Evolutionary conservation across 1,140 invertebrate species (phyloP), one percentile per base, ranked within the genome.

Genomic region (Batillaria attramentaria): DNA sequence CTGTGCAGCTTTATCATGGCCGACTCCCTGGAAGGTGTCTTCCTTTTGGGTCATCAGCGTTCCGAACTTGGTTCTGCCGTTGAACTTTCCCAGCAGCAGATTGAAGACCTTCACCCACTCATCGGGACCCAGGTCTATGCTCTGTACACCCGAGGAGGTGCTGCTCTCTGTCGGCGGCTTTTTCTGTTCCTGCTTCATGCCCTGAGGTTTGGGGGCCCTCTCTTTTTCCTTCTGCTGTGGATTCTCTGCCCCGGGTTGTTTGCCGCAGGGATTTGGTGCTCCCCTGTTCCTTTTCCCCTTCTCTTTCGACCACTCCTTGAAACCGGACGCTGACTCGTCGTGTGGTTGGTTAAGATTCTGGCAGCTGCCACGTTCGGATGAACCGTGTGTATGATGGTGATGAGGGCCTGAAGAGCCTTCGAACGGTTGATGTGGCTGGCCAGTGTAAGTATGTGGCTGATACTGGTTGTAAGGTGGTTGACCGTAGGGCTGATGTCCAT

Each of bases 41-140:
- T 42, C 70, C 20, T 72, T 72, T 43, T 72, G 42, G n/a, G 70
- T 50, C 42, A 72, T n/a, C 10, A 72, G 43, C 24, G 70, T 72
- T n/a, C 70, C 70, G 18, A 72, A 39, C 28, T 72, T 72, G 42
- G 70, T 72, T 39, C 42, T 24, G 5, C 70, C 70, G 0, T 72
- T 31, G 46, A 72, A 72, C 46, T 72, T 28, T 42, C 70, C 54
- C 24, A 72, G 70, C 43, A 72, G 70, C 10, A 72, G 33, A 18
- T 43, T 72, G 46, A 72, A 72, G 13, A 72, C 33, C 70, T 72
- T 43, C 37, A 50, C 33, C 70, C 42, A 72, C 54, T 72, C 70
- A 39, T 72, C 70, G 3, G 28, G 10, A 35, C 46, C 33, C 13
- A 72, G 42, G 37, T 72, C 70, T 72, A 20, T 35, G 39, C n/a